Base-by-base conservation (phyloP, 2,888 invertebrate genomes). In the Caenorhabditis sp. region DNA sequence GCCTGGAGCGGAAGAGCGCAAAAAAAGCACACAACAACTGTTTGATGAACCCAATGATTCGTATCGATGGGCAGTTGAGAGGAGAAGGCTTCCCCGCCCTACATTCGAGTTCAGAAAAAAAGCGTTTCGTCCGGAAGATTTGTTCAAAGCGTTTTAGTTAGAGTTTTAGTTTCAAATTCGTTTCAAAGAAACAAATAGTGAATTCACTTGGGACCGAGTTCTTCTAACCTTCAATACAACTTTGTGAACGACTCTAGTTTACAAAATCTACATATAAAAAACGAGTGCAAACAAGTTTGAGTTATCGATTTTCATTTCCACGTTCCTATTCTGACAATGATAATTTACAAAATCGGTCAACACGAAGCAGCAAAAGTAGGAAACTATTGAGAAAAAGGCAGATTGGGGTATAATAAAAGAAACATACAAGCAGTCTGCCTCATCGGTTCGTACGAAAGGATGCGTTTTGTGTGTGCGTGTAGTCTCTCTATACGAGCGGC, bases 401-500 rank as follows among this genome's bases (percentile, higher is more conserved):
- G 58, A 70, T 70, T 45, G 45, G n/a, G 37, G 59, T 70, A 70
- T 59, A 70, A 70, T 70, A 20, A 53, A 48, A 50, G 68, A 58
- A 68, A 70, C 59, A 70, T 70, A 53, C 70, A 70, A 70, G 59
- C 48, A 70, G 70, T 70, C 58, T 43, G 58, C 24, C 27, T 53
- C 26, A 35, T 26, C 53, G 63, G 53, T 53, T 43, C 30, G 45
- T 15, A 48, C 30, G 39, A 50, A 66, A 48, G 50, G 48, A 58
- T 58, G 55, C 58, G 66, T 66, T 66, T 58, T 45, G 63, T 48
- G 46, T 63, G 30, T 48, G 66, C 17, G 68, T 59, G 62, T 52
- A 37, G 45, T 48, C 50, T 50, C 61, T 55, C 65, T 59, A 50
- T 68, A 68, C 58, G 48, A 68, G 66, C 59, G 58, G 58, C 68